These are phyloP conservation scores for Temnothorax nylanderi DNA, from an alignment of 1,140 invertebrate species.

Conservation along the genomic window DNA sequence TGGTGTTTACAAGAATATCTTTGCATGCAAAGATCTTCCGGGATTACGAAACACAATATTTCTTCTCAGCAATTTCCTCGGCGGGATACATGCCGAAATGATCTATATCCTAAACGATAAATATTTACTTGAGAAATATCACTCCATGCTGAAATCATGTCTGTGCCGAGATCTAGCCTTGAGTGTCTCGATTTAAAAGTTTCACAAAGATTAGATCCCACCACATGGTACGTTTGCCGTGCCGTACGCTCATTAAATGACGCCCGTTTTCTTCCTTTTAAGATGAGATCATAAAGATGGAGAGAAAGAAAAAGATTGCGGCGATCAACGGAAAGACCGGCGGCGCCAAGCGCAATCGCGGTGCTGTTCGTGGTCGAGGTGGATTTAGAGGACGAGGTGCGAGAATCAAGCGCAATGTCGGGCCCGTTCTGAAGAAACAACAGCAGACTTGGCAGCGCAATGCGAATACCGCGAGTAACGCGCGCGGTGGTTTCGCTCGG, in stretches of 20 bases:
- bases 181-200: conserved; percentile 58
- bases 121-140: conserved; percentile 19
- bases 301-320: conserved; percentile 83
- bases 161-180: conserved; percentile 23
- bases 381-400: conserved; percentile 67
- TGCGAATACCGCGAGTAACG: conserved; percentile 42
- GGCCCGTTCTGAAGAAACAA: conserved; percentile 64
- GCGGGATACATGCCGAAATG: background rate
- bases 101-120: conserved; percentile 15
- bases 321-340: conserved; percentile 72
- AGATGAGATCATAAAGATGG: conserved; percentile 86
- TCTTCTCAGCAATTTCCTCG: background rate
- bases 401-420: conserved; percentile 65
- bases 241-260: conserved; percentile 79
- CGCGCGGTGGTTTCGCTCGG: conserved; percentile 75
- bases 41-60: conserved; percentile 13
- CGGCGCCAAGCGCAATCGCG: conserved; percentile 59
- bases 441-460: conserved; percentile 61
- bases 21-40: background rate
- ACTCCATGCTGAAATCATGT: background rate
- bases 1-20: background rate
- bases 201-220: conserved; percentile 56
- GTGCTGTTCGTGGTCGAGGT: conserved; percentile 59
- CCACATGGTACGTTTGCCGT: conserved; percentile 63
- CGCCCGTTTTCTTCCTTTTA: conserved; percentile 83